Percentiles rank a stretch among this genome's conserved stretches.
Evolutionary conservation across 1,140 invertebrate genomes (phyloP).

Genomic region (roundworm (Caenorhabditis elegans)): DNA sequence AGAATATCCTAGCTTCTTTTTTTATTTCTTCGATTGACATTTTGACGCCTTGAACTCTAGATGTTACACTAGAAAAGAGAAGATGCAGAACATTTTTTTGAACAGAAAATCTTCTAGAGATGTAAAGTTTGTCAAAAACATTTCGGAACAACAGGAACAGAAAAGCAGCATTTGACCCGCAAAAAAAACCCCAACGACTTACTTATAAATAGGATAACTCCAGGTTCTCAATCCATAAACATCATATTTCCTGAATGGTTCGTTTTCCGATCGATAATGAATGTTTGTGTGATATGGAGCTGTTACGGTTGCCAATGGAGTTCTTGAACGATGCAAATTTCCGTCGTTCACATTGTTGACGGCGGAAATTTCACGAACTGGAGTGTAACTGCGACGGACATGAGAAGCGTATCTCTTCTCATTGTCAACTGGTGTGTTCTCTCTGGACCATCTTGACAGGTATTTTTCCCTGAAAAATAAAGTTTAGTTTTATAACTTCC

Average conservation of each 20-base stretch:
- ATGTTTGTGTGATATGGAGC: conserved; percentile 52
- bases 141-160: too few relatives aligned
- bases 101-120: too few relatives aligned
- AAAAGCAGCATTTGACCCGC: too few relatives aligned
- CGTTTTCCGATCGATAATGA: conserved; percentile 42
- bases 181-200: too few relatives aligned
- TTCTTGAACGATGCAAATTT: conserved; percentile 33
- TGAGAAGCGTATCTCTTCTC: conserved; percentile 35
- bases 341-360: conserved; percentile 8
- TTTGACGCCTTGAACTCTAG: too few relatives aligned
- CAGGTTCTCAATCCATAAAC: conserved; percentile 49
- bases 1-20: neutral
- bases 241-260: conserved; percentile 49
- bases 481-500: neutral
- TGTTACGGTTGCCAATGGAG: conserved; percentile 44
- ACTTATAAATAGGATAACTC: conserved; percentile 55
- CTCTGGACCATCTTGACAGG: conserved; percentile 49
- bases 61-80: too few relatives aligned
- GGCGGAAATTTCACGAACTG: conserved; percentile 44
- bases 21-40: too few relatives aligned
- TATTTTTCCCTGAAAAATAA: conserved; percentile 46
- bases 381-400: conserved; percentile 48
- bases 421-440: conserved; percentile 49
- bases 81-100: too few relatives aligned
- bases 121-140: too few relatives aligned